Evolutionary conservation across 1,140 invertebrate genomes (phyloP).

Genomic region (Penaeus indicus): DNA sequence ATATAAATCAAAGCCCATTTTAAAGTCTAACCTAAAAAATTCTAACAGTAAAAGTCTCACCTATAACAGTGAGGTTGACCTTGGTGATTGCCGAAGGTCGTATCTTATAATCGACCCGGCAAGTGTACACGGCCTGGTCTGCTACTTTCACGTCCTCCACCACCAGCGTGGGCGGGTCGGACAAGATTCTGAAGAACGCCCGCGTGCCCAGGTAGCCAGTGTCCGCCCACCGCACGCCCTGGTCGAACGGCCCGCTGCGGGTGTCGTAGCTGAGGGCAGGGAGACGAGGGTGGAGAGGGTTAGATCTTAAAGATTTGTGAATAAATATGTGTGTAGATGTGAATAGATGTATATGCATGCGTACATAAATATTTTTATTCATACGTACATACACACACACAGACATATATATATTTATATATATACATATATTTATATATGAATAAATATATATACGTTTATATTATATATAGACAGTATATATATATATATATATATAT

Average conservation of each 20-base stretch:
- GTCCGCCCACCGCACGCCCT: slow-evolving; percentile 59
- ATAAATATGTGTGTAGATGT: not conserved
- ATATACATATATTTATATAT: no score
- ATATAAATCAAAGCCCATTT: not conserved
- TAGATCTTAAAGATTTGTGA: not conserved
- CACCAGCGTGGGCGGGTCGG: slow-evolving; percentile 62
- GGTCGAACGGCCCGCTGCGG: slow-evolving; percentile 48
- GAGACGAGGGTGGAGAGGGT: no score
- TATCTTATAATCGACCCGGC: slow-evolving; percentile 63
- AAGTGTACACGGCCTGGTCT: slow-evolving; percentile 63
- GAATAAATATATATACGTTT: no score
- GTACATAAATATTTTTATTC: not conserved
- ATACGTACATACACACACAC: not conserved
- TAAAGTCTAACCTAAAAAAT: no score
- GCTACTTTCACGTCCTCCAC: slow-evolving; percentile 61
- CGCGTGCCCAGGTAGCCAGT: slow-evolving; percentile 54
- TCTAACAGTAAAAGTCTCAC: slow-evolving; percentile 27
- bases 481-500: no score
- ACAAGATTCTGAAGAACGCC: slow-evolving; percentile 63
- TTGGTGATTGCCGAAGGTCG: slow-evolving; percentile 63
- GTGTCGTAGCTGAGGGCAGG: slow-evolving; percentile 54
- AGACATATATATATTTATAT: not conserved
- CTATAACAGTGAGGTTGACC: slow-evolving; percentile 62
- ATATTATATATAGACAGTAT: no score
- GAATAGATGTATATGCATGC: not conserved